A percentile compares a stretch with the other conserved stretches of the same genome.
phyloP scores from a whole-genome alignment of 2,113 vertebrate genomes.

The Sinocyclocheilus grahami region DNA sequence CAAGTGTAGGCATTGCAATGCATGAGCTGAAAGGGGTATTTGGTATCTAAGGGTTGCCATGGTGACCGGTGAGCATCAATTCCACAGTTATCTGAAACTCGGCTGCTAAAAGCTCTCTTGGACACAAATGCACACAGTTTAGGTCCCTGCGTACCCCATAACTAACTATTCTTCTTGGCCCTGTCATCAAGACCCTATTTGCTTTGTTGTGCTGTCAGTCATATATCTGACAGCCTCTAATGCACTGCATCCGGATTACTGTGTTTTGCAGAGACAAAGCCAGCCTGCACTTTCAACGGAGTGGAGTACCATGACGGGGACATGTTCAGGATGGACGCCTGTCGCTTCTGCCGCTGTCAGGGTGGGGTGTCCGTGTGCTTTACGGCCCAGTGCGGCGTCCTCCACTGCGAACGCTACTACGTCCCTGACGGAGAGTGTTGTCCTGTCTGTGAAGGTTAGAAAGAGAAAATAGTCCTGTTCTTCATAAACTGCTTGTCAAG shows the following conservation, averaged over 20 bases:
- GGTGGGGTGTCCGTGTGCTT: conserved; percentile 88
- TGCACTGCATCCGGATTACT: conserved; percentile 8
- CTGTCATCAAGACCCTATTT: conserved; percentile 1
- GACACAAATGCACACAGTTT: conserved; percentile 28
- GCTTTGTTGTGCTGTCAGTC: conserved; percentile 20
- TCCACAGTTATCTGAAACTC: conserved; percentile 21
- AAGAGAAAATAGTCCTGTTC: neutral
- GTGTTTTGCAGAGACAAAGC: conserved; percentile 81
- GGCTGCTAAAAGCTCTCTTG: conserved; percentile 39
- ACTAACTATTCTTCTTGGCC: conserved; percentile 28
- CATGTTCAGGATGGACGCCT: conserved; percentile 88
- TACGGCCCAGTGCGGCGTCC: conserved; percentile 84
- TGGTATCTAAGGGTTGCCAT: conserved; percentile 56
- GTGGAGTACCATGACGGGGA: conserved; percentile 86
- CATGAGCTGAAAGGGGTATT: conserved; percentile 46
- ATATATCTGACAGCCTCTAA: neutral
- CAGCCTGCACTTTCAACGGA: conserved; percentile 83
- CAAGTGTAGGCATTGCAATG: conserved; percentile 47
- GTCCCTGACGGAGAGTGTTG: conserved; percentile 89
- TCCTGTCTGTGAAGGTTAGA: conserved; percentile 86
- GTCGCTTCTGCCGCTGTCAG: conserved; percentile 88
- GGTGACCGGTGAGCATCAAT: conserved; percentile 52
- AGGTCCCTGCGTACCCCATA: conserved; percentile 16
- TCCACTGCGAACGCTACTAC: conserved; percentile 85
- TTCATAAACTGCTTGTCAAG: neutral